Base-by-base conservation (phyloP, 2,888 invertebrate genomes). In the Disparrhopalites patrizii region DNA sequence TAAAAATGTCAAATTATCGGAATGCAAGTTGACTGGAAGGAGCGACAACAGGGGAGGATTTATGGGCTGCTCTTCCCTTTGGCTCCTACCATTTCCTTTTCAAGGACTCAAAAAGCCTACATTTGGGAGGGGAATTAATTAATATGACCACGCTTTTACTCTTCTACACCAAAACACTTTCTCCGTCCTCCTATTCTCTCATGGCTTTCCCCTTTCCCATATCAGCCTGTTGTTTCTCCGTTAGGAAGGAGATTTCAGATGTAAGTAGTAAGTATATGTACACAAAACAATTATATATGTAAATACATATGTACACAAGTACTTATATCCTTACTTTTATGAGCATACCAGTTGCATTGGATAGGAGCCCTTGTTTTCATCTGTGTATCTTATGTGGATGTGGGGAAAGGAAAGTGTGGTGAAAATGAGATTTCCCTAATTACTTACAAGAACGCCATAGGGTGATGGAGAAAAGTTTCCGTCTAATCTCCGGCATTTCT, bases 381-480 rank as follows among this genome's bases (percentile, higher is more conserved):
- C n/a, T n/a, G n/a, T n/a, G n/a, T n/a, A n/a, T n/a, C n/a, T n/a
- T n/a, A n/a, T n/a, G n/a, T n/a, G n/a, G n/a, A n/a, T n/a, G n/a
- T n/a, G n/a, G n/a, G n/a, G n/a, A n/a, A 10, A 20, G 4, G 38
- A 8, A 3, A 58, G 47, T 38, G 58, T 30, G 58, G 58, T 58
- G 58, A 58, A 58, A 58, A 58, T 58, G 58, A 58, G 58, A 38
- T 58, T 57, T 47, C 43, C 47, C 58, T 58, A 58, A 58, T 58
- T 58, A 58, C 58, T 58, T 47, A 20, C 47, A 58, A 58, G 58
- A 30, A 47, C 55, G 55, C 55, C 55, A 55, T 33, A 20, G 28
- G 55, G 33, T 55, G 13, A 15, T 36, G 36, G 36, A 10, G 36
- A 36, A 36, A 36, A 7, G 7, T 36, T 36, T 15, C 15, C 31